Evolutionary conservation across 2,797 vertebrate species (phyloP).

Genomic region (Crocodylus rhombifer): DNA sequence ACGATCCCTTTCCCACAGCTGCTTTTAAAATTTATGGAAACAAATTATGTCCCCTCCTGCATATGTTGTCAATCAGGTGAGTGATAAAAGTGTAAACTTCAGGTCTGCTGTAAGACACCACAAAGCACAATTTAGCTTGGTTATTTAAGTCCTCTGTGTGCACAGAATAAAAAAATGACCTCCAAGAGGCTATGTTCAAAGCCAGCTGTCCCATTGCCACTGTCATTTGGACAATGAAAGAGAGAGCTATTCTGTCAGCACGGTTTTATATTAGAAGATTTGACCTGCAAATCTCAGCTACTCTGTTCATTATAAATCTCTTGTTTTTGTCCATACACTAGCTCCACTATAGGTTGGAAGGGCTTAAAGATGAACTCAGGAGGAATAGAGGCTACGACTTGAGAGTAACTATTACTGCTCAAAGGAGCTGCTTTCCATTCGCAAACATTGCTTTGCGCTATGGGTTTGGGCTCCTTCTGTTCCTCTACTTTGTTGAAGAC

Average conservation of each 20-base stretch:
- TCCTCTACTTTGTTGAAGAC: conserved; percentile 87
- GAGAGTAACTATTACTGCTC: conserved; percentile 98
- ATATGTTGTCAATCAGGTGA: conserved; percentile 69
- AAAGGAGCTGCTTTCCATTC: conserved; percentile 88
- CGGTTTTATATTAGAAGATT: conserved; percentile 77
- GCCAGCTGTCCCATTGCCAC: conserved; percentile 70
- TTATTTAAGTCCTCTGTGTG: conserved; percentile 68
- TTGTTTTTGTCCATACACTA: conserved; percentile 96
- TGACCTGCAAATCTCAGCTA: conserved; percentile 85
- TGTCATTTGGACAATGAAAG: conserved; percentile 75
- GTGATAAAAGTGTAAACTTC: conserved; percentile 58
- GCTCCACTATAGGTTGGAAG: conserved; percentile 99
- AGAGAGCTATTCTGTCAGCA: conserved; percentile 71
- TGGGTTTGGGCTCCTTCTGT: conserved; percentile 87
- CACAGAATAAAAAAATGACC: conserved; percentile 70
- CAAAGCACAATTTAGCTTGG: conserved; percentile 55
- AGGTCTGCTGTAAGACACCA: conserved; percentile 57
- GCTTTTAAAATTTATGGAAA: conserved; percentile 73
- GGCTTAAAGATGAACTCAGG: conserved; percentile 99
- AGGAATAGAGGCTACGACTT: conserved; percentile 98
- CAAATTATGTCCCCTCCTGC: conserved; percentile 73
- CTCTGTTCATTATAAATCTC: conserved; percentile 89
- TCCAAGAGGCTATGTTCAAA: conserved; percentile 62
- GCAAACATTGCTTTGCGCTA: conserved; percentile 89
- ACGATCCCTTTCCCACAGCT: conserved; percentile 69